These are phyloP conservation scores for Ceratosolen fusciceps DNA, from an alignment of 1,140 invertebrate genomes.

Conservation along the genomic window DNA sequence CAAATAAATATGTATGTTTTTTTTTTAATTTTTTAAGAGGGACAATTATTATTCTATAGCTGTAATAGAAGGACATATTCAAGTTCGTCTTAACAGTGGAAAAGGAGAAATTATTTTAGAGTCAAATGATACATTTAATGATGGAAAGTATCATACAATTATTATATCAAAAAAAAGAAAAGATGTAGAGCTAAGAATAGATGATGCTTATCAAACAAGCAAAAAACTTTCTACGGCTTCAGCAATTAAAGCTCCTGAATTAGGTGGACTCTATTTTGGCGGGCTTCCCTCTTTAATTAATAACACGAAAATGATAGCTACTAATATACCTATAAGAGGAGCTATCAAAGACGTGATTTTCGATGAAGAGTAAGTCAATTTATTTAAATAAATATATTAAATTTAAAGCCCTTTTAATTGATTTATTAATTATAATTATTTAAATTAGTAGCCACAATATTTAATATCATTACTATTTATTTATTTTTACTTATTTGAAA, in stretches of 20 bases:
- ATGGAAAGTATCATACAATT: conserved; percentile 77
- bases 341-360: conserved; percentile 86
- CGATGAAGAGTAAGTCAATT: conserved; percentile 79
- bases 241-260: conserved; percentile 71
- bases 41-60: conserved; percentile 80
- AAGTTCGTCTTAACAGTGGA: conserved; percentile 79
- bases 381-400: not conserved
- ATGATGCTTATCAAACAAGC: conserved; percentile 74
- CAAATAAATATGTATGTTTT: not conserved
- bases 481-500: no score
- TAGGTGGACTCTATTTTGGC: conserved; percentile 76
- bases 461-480: not conserved
- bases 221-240: conserved; percentile 70
- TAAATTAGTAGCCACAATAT: not conserved
- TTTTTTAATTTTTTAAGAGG: conserved; percentile 55
- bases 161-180: conserved; percentile 73
- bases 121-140: conserved; percentile 76
- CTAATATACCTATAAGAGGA: conserved; percentile 75
- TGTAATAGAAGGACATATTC: conserved; percentile 76
- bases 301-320: conserved; percentile 73
- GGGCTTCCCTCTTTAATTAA: conserved; percentile 75
- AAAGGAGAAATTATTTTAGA: conserved; percentile 75
- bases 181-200: conserved; percentile 75
- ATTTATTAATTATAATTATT: not conserved
- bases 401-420: not conserved